Conservation (phyloP, 1,140 invertebrate species). For the Trachymyrmex septentrionalis region DNA sequence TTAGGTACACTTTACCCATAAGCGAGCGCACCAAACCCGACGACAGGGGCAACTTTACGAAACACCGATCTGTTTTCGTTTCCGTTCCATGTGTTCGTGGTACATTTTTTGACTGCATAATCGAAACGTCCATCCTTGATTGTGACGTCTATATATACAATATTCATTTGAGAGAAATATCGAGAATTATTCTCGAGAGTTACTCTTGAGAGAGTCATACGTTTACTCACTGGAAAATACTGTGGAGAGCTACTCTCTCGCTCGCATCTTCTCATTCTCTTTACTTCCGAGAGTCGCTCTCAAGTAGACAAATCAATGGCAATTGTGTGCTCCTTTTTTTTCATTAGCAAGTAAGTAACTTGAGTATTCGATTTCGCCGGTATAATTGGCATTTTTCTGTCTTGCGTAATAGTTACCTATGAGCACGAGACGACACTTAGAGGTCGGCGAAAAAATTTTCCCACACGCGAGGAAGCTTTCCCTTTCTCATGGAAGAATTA, state of each 20-base stretch:
- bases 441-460: constrained; percentile 65
- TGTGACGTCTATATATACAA: background rate
- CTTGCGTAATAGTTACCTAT: constrained; percentile 44
- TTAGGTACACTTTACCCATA: constrained; percentile 73
- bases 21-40: constrained; percentile 55
- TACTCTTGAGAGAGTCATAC: background rate
- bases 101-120: constrained; percentile 21
- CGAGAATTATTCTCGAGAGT: background rate
- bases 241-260: background rate
- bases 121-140: constrained; percentile 34
- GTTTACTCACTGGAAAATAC: background rate
- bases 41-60: constrained; percentile 65
- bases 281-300: constrained; percentile 24
- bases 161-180: constrained; percentile 8
- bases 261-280: constrained; percentile 8
- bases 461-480: constrained; percentile 52
- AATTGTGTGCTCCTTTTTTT: constrained; percentile 27
- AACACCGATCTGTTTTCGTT: constrained; percentile 50
- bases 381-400: constrained; percentile 62
- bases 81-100: constrained; percentile 35
- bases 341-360: constrained; percentile 16
- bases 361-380: constrained; percentile 16
- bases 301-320: constrained; percentile 6
- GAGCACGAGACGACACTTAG: constrained; percentile 47
- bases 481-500: constrained; percentile 62